Evolutionary conservation across 2,113 vertebrate species (phyloP).

Genomic region (Syngnathus floridae): DNA sequence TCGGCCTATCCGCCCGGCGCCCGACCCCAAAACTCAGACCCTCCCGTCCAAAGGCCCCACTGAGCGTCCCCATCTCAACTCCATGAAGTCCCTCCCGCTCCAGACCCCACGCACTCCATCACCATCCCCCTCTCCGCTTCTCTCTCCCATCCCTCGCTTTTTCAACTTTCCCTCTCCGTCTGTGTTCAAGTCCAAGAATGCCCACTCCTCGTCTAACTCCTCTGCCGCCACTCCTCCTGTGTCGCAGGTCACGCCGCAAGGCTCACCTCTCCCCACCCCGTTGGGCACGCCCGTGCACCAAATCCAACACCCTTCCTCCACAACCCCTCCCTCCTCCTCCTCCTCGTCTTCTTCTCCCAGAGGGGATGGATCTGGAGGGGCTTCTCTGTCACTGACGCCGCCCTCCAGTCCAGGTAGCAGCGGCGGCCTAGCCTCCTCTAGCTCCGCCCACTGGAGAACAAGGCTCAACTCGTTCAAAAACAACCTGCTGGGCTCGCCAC

Average conservation of each 20-base stretch:
- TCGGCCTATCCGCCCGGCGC: conserved; percentile 64
- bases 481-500: conserved; percentile 87
- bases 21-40: conserved; percentile 84
- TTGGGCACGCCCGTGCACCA: conserved; percentile 79
- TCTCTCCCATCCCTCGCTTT: conserved; percentile 74
- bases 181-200: conserved; percentile 74
- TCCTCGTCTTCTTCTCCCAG: conserved; percentile 73
- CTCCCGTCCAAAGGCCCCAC: conserved; percentile 78
- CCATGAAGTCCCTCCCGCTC: conserved; percentile 79
- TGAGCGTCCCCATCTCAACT: conserved; percentile 76
- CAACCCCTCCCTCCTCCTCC: conserved; percentile 74
- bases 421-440: conserved; percentile 72
- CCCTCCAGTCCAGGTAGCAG: conserved; percentile 81
- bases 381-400: conserved; percentile 74
- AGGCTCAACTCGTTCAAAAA: conserved; percentile 90
- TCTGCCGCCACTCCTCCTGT: conserved; percentile 66
- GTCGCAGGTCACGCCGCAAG: conserved; percentile 81
- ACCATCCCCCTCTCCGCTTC: conserved; percentile 68
- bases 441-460: conserved; percentile 80
- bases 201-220: conserved; percentile 68
- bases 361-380: conserved; percentile 64
- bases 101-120: conserved; percentile 70
- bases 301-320: conserved; percentile 69
- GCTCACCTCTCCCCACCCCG: conserved; percentile 76
- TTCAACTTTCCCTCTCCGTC: conserved; percentile 80